Conservation (phyloP, 2,797 vertebrate species). For the Clarias fuscus region DNA sequence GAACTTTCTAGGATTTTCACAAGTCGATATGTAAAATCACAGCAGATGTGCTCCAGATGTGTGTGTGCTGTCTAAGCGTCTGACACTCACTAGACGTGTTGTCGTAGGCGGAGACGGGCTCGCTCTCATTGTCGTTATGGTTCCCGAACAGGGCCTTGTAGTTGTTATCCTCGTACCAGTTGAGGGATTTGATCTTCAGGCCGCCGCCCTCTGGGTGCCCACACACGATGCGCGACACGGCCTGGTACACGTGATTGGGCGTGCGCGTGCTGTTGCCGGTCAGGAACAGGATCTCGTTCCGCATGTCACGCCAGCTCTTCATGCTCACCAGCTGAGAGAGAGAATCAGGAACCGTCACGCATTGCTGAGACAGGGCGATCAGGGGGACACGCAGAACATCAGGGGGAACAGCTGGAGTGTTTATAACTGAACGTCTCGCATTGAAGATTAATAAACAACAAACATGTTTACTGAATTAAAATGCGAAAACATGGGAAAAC, state of each 20-base stretch:
- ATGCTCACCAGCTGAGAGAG: conserved; percentile 80
- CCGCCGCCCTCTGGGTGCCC: conserved; percentile 93
- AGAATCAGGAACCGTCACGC: not conserved
- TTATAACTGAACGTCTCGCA: not conserved
- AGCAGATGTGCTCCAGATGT: conserved; percentile 1
- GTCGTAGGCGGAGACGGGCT: conserved; percentile 78
- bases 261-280: conserved; percentile 82
- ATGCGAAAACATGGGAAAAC: not conserved
- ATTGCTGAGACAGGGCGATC: not conserved
- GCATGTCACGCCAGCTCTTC: conserved; percentile 92
- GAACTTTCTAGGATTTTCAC: not conserved
- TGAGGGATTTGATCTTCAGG: conserved; percentile 95
- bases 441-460: not conserved
- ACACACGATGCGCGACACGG: conserved; percentile 90
- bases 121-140: conserved; percentile 82
- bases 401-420: not conserved
- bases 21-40: not conserved
- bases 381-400: not conserved
- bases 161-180: conserved; percentile 98
- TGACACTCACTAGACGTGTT: conserved; percentile 89
- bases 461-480: too few species aligned
- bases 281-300: conserved; percentile 88
- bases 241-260: conserved; percentile 87
- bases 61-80: not conserved
- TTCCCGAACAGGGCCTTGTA: conserved; percentile 94